Percentiles rank a stretch among this genome's conserved stretches.
These are phyloP conservation scores for Neodontobutis hainanensis DNA, from an alignment of 2,113 vertebrate species.

Conservation along the genomic window DNA sequence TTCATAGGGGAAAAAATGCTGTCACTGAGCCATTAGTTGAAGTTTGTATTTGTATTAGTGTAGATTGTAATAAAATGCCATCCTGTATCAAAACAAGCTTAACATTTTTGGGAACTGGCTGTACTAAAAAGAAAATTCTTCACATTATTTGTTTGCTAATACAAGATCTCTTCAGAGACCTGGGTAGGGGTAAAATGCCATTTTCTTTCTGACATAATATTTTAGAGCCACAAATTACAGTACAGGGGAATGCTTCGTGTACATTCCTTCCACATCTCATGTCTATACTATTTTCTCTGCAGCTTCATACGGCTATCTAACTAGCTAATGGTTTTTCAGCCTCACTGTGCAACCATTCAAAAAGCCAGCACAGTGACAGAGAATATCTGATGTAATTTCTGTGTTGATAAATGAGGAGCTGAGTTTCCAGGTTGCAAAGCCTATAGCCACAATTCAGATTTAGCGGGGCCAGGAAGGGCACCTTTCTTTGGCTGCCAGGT, in stretches of 20 bases:
- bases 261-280: slow-evolving; percentile 75
- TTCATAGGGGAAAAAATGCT: slow-evolving; percentile 38
- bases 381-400: slow-evolving; percentile 79
- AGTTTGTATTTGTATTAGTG: slow-evolving; percentile 70
- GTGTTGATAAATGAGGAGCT: slow-evolving; percentile 82
- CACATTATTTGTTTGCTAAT: slow-evolving; percentile 75
- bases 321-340: slow-evolving; percentile 70
- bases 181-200: slow-evolving; percentile 49
- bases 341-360: slow-evolving; percentile 62
- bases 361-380: slow-evolving; percentile 65
- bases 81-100: slow-evolving; percentile 69
- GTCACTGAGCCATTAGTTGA: slow-evolving; percentile 57
- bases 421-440: slow-evolving; percentile 78
- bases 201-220: slow-evolving; percentile 72
- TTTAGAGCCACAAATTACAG: slow-evolving; percentile 69
- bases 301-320: slow-evolving; percentile 76
- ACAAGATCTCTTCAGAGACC: slow-evolving; percentile 70
- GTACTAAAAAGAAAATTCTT: slow-evolving; percentile 67
- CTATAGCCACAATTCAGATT: slow-evolving; percentile 73
- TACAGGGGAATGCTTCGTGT: slow-evolving; percentile 54
- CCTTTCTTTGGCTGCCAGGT: slow-evolving; percentile 85
- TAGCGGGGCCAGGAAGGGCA: slow-evolving; percentile 80
- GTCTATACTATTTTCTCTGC: slow-evolving; percentile 65
- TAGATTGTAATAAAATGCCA: slow-evolving; percentile 71
- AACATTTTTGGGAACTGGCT: slow-evolving; percentile 62